Base-by-base conservation (phyloP, 2,797 vertebrate species). In the Oceanodroma leucorhoa region DNA sequence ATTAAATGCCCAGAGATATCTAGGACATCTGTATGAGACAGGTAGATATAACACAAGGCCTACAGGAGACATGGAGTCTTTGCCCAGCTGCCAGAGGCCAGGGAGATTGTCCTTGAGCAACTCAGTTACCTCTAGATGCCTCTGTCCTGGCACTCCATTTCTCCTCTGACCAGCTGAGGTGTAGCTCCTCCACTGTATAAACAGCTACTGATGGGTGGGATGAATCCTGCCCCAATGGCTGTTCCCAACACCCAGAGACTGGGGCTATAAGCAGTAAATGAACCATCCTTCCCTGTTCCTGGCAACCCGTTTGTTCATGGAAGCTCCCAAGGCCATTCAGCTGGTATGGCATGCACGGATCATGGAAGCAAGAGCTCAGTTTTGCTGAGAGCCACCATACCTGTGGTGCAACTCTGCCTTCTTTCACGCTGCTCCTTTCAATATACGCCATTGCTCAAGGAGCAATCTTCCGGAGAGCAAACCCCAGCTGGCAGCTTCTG, bases 361-460 rank as follows among this genome's bases (percentile, higher is more conserved):
- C 0, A 0, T 13, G 34, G 77, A 76, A 84, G n/a, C 5, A 54
- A 72, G 22, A 0, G 0, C 7, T 53, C 24, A 10, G 1, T 55
- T 90, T 86, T 53, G 55, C 38, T n/a, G 30, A 51, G 13, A 71
- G 3, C 16, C 24, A 34, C 8, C 36, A 29, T 1, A 2, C 50
- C 36, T 30, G 21, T 30, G 10, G 22, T 23, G 3, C 30, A 82
- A 17, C 5, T 41, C 70, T 45, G 30, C 73, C 54, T 84, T 36
- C 43, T 72, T 55, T 54, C 34, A 50, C 0, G 4, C 3, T 1
- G 1, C 19, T 95, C 22, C 43, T 58, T 69, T 84, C n/a, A 41
- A 14, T 17, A n/a, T 24, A 3, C 1, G 1, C 15, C 8, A 1
- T 5, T 48, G 34, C 10, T 65, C 36, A 26, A 43, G 36, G 54